phyloP scores from a whole-genome alignment of 2,113 vertebrate species.

The Silurus meridionalis region DNA sequence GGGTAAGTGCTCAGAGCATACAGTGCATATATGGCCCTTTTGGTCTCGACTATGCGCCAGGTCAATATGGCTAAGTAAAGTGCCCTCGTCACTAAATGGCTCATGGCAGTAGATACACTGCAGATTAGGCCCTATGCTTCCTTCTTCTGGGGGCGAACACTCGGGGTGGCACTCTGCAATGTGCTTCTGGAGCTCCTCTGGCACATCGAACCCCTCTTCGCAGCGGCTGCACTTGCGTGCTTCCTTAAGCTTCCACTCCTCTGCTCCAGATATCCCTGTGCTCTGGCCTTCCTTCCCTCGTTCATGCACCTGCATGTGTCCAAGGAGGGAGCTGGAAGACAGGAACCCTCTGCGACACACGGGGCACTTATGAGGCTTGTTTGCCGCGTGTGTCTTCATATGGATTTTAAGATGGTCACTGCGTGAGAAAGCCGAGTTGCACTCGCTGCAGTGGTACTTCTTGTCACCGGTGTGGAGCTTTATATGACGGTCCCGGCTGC shows the following conservation, averaged over 20 bases:
- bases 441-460: constrained; percentile 97
- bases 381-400: constrained; percentile 97
- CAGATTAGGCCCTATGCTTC: constrained; percentile 83
- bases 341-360: constrained; percentile 95
- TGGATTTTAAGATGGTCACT: constrained; percentile 99
- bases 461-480: constrained; percentile 97
- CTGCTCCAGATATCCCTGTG: constrained; percentile 80
- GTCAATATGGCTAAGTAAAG: constrained; percentile 91
- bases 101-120: constrained; percentile 97
- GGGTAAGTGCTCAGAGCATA: constrained; percentile 92
- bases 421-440: constrained; percentile 93
- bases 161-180: constrained; percentile 96
- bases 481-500: constrained; percentile 94
- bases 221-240: constrained; percentile 97
- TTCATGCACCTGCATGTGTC: constrained; percentile 99
- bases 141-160: constrained; percentile 91
- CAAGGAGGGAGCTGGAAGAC: constrained; percentile 91
- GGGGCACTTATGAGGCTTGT: constrained; percentile 98
- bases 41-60: constrained; percentile 87
- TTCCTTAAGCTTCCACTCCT: constrained; percentile 94
- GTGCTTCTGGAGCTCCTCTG: constrained; percentile 95
- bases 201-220: constrained; percentile 96
- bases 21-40: constrained; percentile 84
- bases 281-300: constrained; percentile 86
- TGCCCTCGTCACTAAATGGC: constrained; percentile 90